Evolutionary conservation across 1,140 invertebrate species (phyloP).

Genomic region (Zaprionus ornatus): DNA sequence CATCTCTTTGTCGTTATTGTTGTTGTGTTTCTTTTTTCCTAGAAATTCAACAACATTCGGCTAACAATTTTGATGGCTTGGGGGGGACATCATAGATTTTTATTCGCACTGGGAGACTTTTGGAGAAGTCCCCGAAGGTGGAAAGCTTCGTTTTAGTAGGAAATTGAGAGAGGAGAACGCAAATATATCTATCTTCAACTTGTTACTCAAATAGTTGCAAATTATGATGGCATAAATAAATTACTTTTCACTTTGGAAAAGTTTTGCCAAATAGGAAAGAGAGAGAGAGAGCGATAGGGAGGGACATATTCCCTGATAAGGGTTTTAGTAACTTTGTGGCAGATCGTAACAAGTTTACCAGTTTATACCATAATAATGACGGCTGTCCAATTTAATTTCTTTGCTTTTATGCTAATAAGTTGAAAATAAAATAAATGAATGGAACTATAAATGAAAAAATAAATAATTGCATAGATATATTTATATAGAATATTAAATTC

Average conservation of each 20-base stretch:
- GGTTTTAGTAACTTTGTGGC: neutral
- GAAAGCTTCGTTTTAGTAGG: neutral
- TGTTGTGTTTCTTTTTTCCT: neutral
- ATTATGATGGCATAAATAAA: slow-evolving; percentile 1
- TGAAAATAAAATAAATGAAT: neutral
- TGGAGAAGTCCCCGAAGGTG: neutral
- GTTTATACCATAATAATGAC: neutral
- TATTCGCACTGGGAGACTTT: slow-evolving; percentile 4
- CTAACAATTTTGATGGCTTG: neutral
- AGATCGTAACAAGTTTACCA: neutral
- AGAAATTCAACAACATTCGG: slow-evolving; percentile 24
- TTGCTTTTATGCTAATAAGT: neutral
- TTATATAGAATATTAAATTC: no score
- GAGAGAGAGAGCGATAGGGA: neutral
- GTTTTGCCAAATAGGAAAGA: neutral
- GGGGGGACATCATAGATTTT: neutral
- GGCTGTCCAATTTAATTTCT: neutral
- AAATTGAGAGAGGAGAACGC: neutral
- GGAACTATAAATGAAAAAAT: no score
- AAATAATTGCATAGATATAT: no score
- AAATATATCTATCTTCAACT: neutral
- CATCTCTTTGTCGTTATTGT: neutral
- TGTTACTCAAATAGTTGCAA: slow-evolving; percentile 6
- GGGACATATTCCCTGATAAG: neutral
- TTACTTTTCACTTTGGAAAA: neutral